Conservation (phyloP, 2,888 invertebrate species). For the Keiferia lycopersicella region DNA sequence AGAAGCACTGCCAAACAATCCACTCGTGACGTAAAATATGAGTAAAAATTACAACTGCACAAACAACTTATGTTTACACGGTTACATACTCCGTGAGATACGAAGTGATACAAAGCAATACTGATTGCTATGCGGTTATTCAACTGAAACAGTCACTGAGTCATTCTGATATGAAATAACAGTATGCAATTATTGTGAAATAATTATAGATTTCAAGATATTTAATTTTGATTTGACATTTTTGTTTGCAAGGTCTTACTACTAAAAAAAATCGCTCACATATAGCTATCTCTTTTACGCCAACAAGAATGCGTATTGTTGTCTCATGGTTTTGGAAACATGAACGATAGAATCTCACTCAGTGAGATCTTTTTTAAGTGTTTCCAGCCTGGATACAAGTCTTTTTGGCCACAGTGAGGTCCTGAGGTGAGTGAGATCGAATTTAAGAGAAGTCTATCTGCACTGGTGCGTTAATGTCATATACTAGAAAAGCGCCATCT, state of each 20-base stretch:
- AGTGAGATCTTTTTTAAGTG: too few relatives aligned
- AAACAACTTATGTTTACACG: slow-evolving; percentile 45
- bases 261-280: not conserved
- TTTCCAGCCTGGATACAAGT: too few relatives aligned
- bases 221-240: slow-evolving; percentile 31
- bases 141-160: slow-evolving; percentile 14
- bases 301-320: not conserved
- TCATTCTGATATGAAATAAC: slow-evolving; percentile 29
- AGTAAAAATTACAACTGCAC: slow-evolving; percentile 60
- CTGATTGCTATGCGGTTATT: not conserved
- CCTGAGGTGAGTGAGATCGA: not conserved
- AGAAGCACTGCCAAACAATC: slow-evolving; percentile 69
- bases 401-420: too few relatives aligned
- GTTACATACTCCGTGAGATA: not conserved
- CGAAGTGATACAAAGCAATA: slow-evolving; percentile 8
- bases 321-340: not conserved
- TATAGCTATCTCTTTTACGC: not conserved
- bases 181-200: slow-evolving; percentile 32
- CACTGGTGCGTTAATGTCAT: too few relatives aligned
- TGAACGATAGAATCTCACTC: too few relatives aligned
- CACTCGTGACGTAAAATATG: slow-evolving; percentile 64
- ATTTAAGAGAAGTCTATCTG: too few relatives aligned
- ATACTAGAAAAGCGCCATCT: too few relatives aligned
- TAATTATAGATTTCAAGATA: slow-evolving; percentile 30
- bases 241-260: slow-evolving; percentile 18